phyloP scores from a whole-genome alignment of 2,797 vertebrate genomes.

The Steatocranus sp. region DNA sequence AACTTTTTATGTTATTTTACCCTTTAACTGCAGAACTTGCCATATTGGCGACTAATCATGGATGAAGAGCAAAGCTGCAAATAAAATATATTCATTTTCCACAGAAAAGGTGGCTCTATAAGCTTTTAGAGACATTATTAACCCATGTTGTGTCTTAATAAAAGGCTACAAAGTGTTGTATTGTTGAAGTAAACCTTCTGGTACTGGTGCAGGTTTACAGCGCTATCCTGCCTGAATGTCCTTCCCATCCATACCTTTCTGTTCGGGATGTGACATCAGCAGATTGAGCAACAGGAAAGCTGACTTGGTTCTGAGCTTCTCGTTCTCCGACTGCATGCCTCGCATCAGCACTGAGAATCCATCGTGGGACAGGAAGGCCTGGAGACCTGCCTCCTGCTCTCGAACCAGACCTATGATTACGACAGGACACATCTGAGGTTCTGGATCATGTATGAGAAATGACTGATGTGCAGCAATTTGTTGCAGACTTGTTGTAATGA shows the following conservation, averaged over 20 bases:
- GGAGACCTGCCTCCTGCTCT: conserved; percentile 84
- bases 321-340: conserved; percentile 84
- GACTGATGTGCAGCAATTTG: background rate
- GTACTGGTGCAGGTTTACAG: background rate
- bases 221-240: background rate
- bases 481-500: background rate
- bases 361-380: conserved; percentile 80
- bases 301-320: conserved; percentile 86
- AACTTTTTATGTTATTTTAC: background rate
- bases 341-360: conserved; percentile 90
- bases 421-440: background rate
- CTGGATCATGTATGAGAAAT: background rate
- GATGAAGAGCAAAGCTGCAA: background rate
- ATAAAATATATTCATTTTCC: background rate
- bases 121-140: background rate
- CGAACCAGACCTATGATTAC: conserved; percentile 81
- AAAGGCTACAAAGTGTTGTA: background rate
- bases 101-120: background rate
- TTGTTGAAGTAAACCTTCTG: background rate
- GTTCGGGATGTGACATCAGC: conserved; percentile 81
- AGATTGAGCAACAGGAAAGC: conserved; percentile 88
- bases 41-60: fast-evolving
- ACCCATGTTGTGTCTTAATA: background rate
- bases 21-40: background rate
- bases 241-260: conserved; percentile 77